Evolutionary conservation across 2,113 vertebrate species (phyloP).

Genomic region (Pao palembangensis): DNA sequence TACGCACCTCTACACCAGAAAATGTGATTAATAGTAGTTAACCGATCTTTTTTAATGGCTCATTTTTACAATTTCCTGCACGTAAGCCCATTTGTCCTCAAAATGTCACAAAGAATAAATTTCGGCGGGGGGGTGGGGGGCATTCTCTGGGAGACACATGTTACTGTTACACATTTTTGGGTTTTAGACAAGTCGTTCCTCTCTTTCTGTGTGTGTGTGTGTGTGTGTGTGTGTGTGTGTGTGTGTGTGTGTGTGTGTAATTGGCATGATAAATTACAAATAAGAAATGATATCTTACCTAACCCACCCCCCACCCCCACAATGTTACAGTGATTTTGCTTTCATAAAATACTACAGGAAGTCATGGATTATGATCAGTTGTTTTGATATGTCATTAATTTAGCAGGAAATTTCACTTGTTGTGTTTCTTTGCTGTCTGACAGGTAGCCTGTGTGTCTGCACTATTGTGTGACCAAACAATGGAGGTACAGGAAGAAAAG

Average conservation of each 20-base stretch:
- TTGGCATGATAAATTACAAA: too few relatives aligned
- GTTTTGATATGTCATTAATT: constrained; percentile 15
- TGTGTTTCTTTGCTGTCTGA: constrained; percentile 51
- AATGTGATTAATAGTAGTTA: not conserved
- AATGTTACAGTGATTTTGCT: too few relatives aligned
- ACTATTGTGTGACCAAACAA: constrained; percentile 80
- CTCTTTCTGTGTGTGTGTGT: too few relatives aligned
- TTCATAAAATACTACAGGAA: too few relatives aligned
- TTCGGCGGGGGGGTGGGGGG: not conserved
- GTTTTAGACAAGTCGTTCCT: too few relatives aligned
- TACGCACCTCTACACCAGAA: constrained; percentile 81
- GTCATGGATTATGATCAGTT: too few relatives aligned
- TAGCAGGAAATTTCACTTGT: constrained; percentile 27
- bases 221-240: too few relatives aligned
- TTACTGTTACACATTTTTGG: not conserved
- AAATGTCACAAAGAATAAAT: not conserved
- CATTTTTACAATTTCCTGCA: too few relatives aligned
- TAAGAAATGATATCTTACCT: too few relatives aligned
- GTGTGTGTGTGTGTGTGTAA: too few relatives aligned
- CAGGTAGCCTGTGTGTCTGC: constrained; percentile 76
- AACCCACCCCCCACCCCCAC: too few relatives aligned
- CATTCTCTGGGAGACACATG: not conserved
- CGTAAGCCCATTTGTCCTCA: not conserved
- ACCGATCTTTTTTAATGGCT: not conserved
- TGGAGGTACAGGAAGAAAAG: constrained; percentile 76